Conservation (phyloP, 2,888 invertebrate genomes). For the Sinotaia quadrata region DNA sequence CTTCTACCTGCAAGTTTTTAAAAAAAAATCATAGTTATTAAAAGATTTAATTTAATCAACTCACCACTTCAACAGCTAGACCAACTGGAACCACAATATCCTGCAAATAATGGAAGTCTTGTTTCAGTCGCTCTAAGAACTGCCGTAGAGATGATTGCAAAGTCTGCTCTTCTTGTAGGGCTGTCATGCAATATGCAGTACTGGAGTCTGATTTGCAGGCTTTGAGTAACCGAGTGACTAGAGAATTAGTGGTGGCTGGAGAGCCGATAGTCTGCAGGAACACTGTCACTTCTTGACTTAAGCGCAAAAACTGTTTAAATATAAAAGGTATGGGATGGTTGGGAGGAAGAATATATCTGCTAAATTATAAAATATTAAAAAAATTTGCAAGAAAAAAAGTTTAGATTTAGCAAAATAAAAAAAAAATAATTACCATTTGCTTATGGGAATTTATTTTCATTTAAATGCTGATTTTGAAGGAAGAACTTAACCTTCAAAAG, state of each 20-base stretch:
- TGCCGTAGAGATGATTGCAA: constrained; percentile 57
- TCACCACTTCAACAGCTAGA: constrained; percentile 79
- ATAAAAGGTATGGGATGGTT: no score
- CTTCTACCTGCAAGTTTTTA: no score
- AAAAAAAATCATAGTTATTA: no score
- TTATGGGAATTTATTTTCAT: no score
- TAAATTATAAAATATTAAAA: neutral
- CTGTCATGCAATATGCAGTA: constrained; percentile 25
- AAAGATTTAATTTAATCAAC: no score
- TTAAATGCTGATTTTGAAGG: no score
- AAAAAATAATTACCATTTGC: no score
- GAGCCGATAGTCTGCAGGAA: constrained; percentile 50
- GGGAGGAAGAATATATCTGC: neutral
- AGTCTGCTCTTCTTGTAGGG: constrained; percentile 53
- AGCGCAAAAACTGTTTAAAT: constrained; percentile 45
- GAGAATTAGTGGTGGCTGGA: constrained; percentile 33
- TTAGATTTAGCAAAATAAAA: no score
- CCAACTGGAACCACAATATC: constrained; percentile 85
- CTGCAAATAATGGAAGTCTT: constrained; percentile 78
- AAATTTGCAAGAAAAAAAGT: neutral
- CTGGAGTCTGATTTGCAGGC: constrained; percentile 5
- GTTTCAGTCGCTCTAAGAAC: constrained; percentile 52
- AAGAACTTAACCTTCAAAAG: no score
- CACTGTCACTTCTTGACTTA: constrained; percentile 51
- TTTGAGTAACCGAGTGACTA: constrained; percentile 44